Base-by-base conservation (phyloP, 2,888 invertebrate species). In the Acleris cristana region DNA sequence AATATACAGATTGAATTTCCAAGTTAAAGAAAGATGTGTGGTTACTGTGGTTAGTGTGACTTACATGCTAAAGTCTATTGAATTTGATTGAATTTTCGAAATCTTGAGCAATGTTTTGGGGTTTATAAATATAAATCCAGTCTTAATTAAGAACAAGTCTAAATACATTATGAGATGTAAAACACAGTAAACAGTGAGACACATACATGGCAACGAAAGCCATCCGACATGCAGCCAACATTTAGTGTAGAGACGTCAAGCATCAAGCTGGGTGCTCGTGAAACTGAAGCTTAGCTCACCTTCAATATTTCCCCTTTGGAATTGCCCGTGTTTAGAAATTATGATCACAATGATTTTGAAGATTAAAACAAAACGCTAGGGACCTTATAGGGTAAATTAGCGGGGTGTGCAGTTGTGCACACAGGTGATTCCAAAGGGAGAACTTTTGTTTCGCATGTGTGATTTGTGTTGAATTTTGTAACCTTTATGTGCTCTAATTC, bases 181-280 rank as follows among this genome's bases (percentile, higher is more conserved):
- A 66, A 57, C 21, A 61, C 61, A 53, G 52, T 45, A 48, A 45
- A 57, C 48, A 56, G 65, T 62, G 66, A 57, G 61, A 57, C 61
- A 66, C 61, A 55, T 48, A 66, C 59, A 58, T 65, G 66, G 69
- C 70, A 64, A 71, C 62, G 61, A 53, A 70, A 66, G 74, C 73
- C 64, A 65, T 76, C 71, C 73, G 65, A 73, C 87, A 87, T 87
- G 87, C 87, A 86, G 84, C 83, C 84, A 79, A 71, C 71, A 70
- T 73, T 79, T 71, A 69, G 56, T 58, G 58, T 58, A 64, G 60
- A 77, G 69, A 79, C 75, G 74, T 71, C 68, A 87, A 89, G 89
- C 88, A 77, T 81, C 76, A 84, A 87, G 87, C 75, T 64, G 59
- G 61, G 61, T 75, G 70, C 64, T 69, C 69, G 71, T 75, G 79